A percentile compares a stretch with the other conserved stretches of the same genome.
phyloP scores from a whole-genome alignment of 2,888 invertebrate species.

The Incurvaria masculella region DNA sequence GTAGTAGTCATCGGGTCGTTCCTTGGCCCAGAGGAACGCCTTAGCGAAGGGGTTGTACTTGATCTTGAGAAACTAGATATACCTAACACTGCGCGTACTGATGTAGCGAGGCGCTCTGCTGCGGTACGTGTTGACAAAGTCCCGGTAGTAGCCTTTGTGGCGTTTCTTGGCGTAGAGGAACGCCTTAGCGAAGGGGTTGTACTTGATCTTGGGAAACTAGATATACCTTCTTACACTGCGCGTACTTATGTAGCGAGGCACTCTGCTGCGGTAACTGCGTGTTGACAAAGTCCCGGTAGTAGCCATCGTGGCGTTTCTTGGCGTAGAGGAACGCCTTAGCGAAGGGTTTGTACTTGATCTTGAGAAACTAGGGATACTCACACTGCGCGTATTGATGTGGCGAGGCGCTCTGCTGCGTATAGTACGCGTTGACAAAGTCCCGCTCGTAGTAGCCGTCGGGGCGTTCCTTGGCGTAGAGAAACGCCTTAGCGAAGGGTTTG shows the following conservation, averaged over 20 bases:
- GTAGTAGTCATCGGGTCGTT: constrained; percentile 65
- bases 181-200: constrained; percentile 98
- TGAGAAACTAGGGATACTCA: too few relatives aligned
- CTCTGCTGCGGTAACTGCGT: too few relatives aligned
- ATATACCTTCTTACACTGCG: too few relatives aligned
- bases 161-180: constrained; percentile 93
- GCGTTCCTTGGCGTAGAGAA: constrained; percentile 91
- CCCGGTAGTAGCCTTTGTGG: constrained; percentile 61
- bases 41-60: constrained; percentile 98
- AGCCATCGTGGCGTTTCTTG: too few relatives aligned
- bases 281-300: too few relatives aligned
- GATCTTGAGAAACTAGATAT: too few relatives aligned
- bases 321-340: constrained; percentile 98
- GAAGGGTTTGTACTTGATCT: constrained; percentile 97
- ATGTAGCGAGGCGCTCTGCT: constrained; percentile 48
- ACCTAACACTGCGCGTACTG: too few relatives aligned
- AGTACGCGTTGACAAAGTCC: constrained; percentile 53
- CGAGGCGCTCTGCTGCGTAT: constrained; percentile 48
- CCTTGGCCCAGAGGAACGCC: constrained; percentile 95
- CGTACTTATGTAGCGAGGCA: too few relatives aligned
- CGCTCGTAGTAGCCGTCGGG: constrained; percentile 61
- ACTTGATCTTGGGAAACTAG: constrained; percentile 95
- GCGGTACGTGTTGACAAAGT: constrained; percentile 51
- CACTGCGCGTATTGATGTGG: constrained; percentile 53
- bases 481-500: constrained; percentile 98